These are phyloP conservation scores for Leptonema lineaticorne DNA, from an alignment of 1,140 invertebrate genomes.

Conservation along the genomic window DNA sequence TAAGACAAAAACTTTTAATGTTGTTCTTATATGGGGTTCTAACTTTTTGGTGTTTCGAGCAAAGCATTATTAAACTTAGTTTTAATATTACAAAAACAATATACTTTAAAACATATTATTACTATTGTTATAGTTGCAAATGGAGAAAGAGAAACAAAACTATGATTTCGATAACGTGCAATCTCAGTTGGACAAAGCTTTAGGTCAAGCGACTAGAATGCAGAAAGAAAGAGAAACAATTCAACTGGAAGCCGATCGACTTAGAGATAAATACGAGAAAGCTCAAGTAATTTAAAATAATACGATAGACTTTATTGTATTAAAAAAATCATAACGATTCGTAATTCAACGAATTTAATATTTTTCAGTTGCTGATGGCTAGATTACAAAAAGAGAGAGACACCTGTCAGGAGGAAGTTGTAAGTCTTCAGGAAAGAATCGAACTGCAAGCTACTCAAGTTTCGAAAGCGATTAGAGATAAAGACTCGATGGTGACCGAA, in stretches of 20 bases:
- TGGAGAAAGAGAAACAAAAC: constrained; percentile 85
- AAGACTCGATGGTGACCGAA: constrained; percentile 80
- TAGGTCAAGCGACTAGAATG: constrained; percentile 80
- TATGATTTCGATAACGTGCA: constrained; percentile 89
- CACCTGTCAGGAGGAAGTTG: constrained; percentile 74
- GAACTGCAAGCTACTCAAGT: constrained; percentile 79
- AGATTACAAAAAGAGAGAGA: constrained; percentile 88
- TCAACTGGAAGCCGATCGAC: constrained; percentile 79
- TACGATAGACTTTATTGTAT: background rate
- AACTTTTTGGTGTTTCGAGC: background rate
- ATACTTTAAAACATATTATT: too few relatives aligned
- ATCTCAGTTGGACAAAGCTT: constrained; percentile 84
- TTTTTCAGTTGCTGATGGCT: constrained; percentile 53
- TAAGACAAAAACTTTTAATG: background rate
- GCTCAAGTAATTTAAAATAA: constrained; percentile 67
- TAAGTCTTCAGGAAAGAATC: constrained; percentile 76
- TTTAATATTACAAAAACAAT: background rate
- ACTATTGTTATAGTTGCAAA: constrained; percentile 66
- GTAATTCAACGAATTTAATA: background rate
- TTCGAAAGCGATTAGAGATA: constrained; percentile 79
- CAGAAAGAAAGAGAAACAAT: constrained; percentile 87
- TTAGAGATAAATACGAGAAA: constrained; percentile 87
- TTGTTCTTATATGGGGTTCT: too few relatives aligned
- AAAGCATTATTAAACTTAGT: background rate
- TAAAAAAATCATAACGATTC: background rate